phyloP scores from a whole-genome alignment of 2,888 invertebrate species.

The Nomada flava region DNA sequence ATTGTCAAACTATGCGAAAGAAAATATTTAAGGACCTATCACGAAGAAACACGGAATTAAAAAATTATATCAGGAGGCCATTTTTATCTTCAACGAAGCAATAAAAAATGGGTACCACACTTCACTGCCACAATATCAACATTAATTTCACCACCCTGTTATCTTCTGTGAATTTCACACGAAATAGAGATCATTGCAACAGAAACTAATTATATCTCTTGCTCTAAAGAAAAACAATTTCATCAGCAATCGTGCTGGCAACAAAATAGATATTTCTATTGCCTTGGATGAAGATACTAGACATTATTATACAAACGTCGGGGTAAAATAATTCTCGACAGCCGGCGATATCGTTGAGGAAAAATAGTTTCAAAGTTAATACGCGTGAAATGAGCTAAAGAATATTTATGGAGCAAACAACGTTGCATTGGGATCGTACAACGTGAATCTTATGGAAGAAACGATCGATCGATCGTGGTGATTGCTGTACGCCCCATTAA shows the following conservation, averaged over 20 bases:
- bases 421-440: slow-evolving; percentile 30
- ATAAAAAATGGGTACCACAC: too few species aligned
- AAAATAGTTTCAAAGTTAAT: slow-evolving; percentile 1
- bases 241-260: neutral
- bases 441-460: slow-evolving; percentile 36
- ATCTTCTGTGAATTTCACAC: too few species aligned
- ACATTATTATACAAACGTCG: neutral
- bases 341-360: neutral
- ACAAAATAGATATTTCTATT: neutral
- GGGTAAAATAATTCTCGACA: neutral
- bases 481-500: slow-evolving; percentile 40
- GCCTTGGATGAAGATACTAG: neutral
- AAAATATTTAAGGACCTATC: too few species aligned
- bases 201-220: neutral
- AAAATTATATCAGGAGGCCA: too few species aligned
- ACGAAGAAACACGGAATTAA: too few species aligned
- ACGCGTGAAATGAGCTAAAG: slow-evolving; percentile 44
- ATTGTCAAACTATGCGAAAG: too few species aligned
- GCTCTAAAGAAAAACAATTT: neutral
- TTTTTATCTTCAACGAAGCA: too few species aligned
- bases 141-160: too few species aligned
- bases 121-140: too few species aligned
- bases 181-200: neutral
- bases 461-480: slow-evolving; percentile 33
- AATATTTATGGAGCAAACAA: slow-evolving; percentile 15